Base-by-base conservation (phyloP, 2,888 invertebrate genomes). In the Amblyteles armatorius region DNA sequence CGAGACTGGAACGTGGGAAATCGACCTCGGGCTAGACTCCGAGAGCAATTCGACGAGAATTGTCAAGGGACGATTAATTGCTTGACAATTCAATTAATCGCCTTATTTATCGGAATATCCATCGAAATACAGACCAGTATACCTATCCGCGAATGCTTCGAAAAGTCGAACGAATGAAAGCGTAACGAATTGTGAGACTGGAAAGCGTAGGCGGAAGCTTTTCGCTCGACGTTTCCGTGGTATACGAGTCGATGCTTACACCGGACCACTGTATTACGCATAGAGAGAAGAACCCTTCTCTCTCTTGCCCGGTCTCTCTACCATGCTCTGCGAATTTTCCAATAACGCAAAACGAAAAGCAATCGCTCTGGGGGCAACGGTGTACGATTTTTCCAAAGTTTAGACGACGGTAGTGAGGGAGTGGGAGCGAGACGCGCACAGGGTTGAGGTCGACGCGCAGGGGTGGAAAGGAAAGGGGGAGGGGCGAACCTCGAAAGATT, bases 401-500 rank as follows among this genome's bases (percentile, higher is more conserved):
- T 79, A 36, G 76, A 76, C 67, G 72, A 85, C 80, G 63, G 19
- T 69, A 63, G 13, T 71, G 6, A 67, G 69, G 26, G 60, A 68
- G 44, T n/a, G 22, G 52, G 44, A 50, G 48, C 9, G 26, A n/a
- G 55, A 50, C 33, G 60, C 60, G 29, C 16, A 33, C 29, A 26
- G 19, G n/a, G 33, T 44, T 44, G 33, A n/a, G 36, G 50, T 11
- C 22, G 29, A 57, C 13, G 16, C 16, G 16, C n/a, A 4, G 63
- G 29, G 74, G 16, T 2, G 29, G 60, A 6, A 16, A 44, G 36
- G 60, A 65, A 44, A 52, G 55, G 52, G 16, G 55, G 29, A 60
- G 16, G n/a, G 29, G 26, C 40, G 22, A 76, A 74, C 22, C 80
- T 77, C 67, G 79, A 85, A 90, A 89, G 89, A 88, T 88, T 89